Base-by-base conservation (phyloP, 2,888 invertebrate genomes). In the Ennomos quercinarius region DNA sequence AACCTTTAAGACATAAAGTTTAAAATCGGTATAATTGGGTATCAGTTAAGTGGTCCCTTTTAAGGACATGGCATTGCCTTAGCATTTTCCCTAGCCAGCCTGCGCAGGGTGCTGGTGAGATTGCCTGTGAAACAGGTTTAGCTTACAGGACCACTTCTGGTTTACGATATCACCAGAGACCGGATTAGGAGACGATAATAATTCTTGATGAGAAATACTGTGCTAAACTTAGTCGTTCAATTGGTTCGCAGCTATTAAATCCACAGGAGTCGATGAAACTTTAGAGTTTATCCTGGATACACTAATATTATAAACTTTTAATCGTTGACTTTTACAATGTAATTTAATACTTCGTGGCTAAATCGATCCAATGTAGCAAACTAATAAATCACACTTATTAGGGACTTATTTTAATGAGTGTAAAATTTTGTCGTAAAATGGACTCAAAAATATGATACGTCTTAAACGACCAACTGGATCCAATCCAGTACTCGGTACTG, bases 131-230 rank as follows among this genome's bases (percentile, higher is more conserved):
- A 91, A 91, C 91, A 70, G 87, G 91, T 91, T 91, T 85, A 70
- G 74, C 81, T 84, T 85, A 84, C 82, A 83, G 82, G 84, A 84
- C 86, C 85, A 83, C 84, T 89, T 90, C 90, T 90, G 88, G 86
- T 88, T 90, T 86, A 88, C 84, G 87, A 90, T 90, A 89, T 87
- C 85, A 84, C 80, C 75, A 73, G 69, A 75, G 86, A 89, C 91
- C 88, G 89, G 90, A 91, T 89, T 89, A 91, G 87, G 81, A 83
- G 84, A 84, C 84, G 89, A 89, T 90, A 89, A 84, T 81, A n/a
- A 80, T 84, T 85, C 86, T 80, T 80, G 87, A 87, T 87, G 84
- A 81, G 82, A 82, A 80, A 84, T 82, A 83, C 83, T 80, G 81
- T 83, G 86, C 87, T 85, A 87, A 89, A 84, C 82, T 80, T 77